Base-by-base conservation (phyloP, 1,140 invertebrate species). In the Atta texana region DNA sequence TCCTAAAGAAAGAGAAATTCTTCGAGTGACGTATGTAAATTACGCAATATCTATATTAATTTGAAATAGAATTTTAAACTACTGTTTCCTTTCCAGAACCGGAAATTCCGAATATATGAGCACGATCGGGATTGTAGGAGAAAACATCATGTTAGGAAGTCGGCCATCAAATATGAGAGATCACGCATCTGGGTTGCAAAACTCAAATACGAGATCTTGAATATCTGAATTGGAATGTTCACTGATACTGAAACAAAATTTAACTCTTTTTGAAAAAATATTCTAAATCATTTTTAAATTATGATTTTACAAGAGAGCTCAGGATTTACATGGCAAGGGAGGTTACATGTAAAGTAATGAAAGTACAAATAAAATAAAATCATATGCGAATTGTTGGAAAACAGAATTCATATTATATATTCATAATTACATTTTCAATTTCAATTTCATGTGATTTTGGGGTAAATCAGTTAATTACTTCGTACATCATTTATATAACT, bases 1-100 rank as follows among this genome's bases (percentile, higher is more conserved):
- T 86, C n/a, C 57, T 44, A 91, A 91, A 55, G 92, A 93, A 87
- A 86, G 93, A 82, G 76, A 88, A 75, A 93, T 93, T 80, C 91
- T 94, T 63, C 31, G 81, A 24, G 63, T 93, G 24, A 88, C 78
- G 93, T 94, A 71, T 59, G 44, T 86, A 44, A 31, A 66, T 39
- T 14, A 39, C 0, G 10, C 3, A 21, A 31, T 74, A 51, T 72
- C 55, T 69, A 39, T 24, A 84, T 68, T 59, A 31, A 55, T 51
- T 49, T 6, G 1, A 21, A 7, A 74, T 28, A 55, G 0, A 3
- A 74, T 51, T 24, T 12, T 1, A 8, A 78, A 49, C 57, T n/a
- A n/a, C 14, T 82, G 3, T 49, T 68, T 68, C 66, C n/a, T 77
- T 68, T 53, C 31, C 39, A 94, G 92, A 81, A 94, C 93, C 39